These are phyloP conservation scores for Zophobas morio DNA, from an alignment of 1,140 invertebrate genomes.

Conservation along the genomic window DNA sequence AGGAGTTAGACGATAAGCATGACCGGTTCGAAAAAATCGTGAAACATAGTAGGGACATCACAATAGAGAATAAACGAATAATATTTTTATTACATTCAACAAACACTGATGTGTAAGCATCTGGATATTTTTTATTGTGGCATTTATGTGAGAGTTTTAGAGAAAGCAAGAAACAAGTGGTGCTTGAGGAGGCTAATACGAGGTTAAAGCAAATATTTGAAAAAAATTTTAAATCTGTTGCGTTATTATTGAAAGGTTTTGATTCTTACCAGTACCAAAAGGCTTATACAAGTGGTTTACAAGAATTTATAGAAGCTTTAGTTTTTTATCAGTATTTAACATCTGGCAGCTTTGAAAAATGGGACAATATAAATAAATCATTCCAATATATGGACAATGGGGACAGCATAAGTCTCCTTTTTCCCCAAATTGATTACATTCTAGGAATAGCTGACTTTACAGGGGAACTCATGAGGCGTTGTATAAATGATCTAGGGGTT, in stretches of 20 bases:
- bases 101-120: constrained; percentile 65
- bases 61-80: constrained; percentile 91
- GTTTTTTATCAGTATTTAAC: constrained; percentile 81
- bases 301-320: constrained; percentile 91
- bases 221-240: constrained; percentile 78
- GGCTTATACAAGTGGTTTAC: constrained; percentile 84
- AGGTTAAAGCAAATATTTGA: constrained; percentile 75
- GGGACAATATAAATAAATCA: constrained; percentile 69
- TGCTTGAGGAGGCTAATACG: constrained; percentile 78
- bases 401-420: constrained; percentile 56
- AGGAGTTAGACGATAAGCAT: constrained; percentile 83
- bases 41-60: constrained; percentile 90
- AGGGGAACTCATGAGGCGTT: constrained; percentile 91
- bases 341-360: constrained; percentile 67
- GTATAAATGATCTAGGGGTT: constrained; percentile 85
- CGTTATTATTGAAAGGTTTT: constrained; percentile 78
- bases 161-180: constrained; percentile 71
- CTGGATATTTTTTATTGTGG: constrained; percentile 13
- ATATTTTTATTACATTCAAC: constrained; percentile 90
- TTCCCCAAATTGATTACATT: constrained; percentile 81
- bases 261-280: constrained; percentile 83
- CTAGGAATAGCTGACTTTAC: constrained; percentile 91
- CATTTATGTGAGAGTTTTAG: constrained; percentile 63
- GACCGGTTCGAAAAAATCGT: constrained; percentile 89
- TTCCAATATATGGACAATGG: constrained; percentile 65